Conservation (phyloP, 1,140 invertebrate genomes). For the Paralvinella palmiformis region DNA sequence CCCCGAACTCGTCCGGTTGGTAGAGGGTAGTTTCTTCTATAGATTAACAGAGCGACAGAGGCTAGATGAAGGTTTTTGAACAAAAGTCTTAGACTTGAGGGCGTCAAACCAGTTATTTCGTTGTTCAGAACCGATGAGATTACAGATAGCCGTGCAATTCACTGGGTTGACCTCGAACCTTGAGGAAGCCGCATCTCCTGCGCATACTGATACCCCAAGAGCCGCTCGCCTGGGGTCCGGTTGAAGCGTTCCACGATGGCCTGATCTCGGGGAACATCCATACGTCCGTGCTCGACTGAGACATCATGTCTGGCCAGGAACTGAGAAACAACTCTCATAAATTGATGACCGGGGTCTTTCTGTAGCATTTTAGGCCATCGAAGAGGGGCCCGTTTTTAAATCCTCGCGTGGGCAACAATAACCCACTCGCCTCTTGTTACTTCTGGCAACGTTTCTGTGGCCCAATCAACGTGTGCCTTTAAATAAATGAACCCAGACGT, state of each 20-base stretch:
- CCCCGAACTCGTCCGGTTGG: constrained; percentile 22
- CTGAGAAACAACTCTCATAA: constrained; percentile 20
- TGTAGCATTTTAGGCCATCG: no score
- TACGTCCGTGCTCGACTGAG: constrained; percentile 8
- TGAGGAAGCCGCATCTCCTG: constrained; percentile 18
- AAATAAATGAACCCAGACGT: no score
- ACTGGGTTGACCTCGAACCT: constrained; percentile 14
- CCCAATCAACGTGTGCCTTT: no score
- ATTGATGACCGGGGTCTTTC: no score
- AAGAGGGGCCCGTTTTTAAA: no score
- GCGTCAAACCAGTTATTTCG: constrained; percentile 21
- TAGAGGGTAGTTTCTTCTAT: constrained; percentile 20
- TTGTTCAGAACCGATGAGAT: constrained; percentile 20
- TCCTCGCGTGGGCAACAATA: no score
- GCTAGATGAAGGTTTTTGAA: not conserved
- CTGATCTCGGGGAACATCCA: constrained; percentile 17
- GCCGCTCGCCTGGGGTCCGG: constrained; percentile 10
- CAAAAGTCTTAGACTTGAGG: constrained; percentile 13
- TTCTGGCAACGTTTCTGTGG: no score
- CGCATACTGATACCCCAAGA: constrained; percentile 24
- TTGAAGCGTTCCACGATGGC: constrained; percentile 16
- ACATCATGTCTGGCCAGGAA: constrained; percentile 20
- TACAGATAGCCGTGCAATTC: constrained; percentile 11
- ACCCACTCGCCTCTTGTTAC: no score
- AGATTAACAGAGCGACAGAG: constrained; percentile 6